A percentile compares a stretch with the other conserved stretches of the same genome.
These are phyloP conservation scores for Tanypteryx hageni DNA, from an alignment of 2,888 invertebrate genomes.

Conservation along the genomic window DNA sequence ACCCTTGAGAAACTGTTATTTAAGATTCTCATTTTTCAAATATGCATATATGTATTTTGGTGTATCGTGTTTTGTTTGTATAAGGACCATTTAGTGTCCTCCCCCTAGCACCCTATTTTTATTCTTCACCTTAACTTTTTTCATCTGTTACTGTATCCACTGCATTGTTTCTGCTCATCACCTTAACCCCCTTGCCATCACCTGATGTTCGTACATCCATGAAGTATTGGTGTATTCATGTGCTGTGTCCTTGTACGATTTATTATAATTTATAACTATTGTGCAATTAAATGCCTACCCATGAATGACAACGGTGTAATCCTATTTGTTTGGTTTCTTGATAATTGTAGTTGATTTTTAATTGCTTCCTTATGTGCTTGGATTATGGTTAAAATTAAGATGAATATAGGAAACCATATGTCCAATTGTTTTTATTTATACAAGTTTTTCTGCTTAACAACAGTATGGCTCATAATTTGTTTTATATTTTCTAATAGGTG, in stretches of 20 bases:
- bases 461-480: not conserved
- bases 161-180: not conserved
- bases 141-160: not conserved
- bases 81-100: not conserved
- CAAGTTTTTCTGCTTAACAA: not conserved
- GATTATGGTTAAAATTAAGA: not conserved
- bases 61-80: not conserved
- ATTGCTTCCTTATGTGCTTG: conserved; percentile 4
- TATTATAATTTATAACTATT: not conserved
- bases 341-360: not conserved
- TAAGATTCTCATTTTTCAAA: not conserved
- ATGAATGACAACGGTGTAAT: not conserved
- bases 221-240: not conserved
- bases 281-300: not conserved
- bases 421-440: not conserved
- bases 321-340: conserved; percentile 19
- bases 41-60: not conserved
- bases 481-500: not conserved
- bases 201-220: not conserved
- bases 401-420: not conserved
- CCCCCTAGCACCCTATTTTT: no score
- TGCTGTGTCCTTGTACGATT: not conserved
- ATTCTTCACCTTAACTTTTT: not conserved
- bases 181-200: not conserved
- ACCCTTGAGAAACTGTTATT: not conserved